These are phyloP conservation scores for Deroplatys truncata DNA, from an alignment of 2,888 invertebrate species.

Conservation along the genomic window DNA sequence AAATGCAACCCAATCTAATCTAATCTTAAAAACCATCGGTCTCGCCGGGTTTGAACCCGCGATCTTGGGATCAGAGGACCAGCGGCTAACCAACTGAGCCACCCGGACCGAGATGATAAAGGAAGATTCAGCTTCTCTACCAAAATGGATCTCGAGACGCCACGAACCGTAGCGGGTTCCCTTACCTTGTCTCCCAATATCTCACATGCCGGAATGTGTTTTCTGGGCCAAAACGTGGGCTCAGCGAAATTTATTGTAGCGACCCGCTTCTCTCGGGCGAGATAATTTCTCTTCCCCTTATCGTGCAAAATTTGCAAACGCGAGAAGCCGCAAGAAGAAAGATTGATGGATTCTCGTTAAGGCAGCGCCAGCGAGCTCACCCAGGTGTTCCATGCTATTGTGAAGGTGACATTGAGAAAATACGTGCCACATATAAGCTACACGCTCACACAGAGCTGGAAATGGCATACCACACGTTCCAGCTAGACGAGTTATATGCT, in stretches of 20 bases:
- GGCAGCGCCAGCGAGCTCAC: background rate
- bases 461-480: background rate
- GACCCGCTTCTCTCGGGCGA: background rate
- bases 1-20: no score
- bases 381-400: background rate
- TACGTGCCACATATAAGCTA: background rate
- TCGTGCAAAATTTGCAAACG: background rate
- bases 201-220: background rate
- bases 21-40: no score
- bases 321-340: background rate
- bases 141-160: background rate
- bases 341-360: background rate
- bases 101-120: background rate
- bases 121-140: background rate
- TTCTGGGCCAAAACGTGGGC: background rate
- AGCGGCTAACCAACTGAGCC: no score
- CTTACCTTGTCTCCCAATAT: background rate
- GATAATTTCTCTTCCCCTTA: background rate
- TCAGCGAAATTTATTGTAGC: background rate
- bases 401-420: background rate
- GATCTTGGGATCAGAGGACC: no score
- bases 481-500: background rate
- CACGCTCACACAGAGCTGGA: no score
- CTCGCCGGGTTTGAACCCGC: no score
- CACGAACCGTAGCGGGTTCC: background rate